phyloP scores from a whole-genome alignment of 2,113 vertebrate species.

The Gobius niger region DNA sequence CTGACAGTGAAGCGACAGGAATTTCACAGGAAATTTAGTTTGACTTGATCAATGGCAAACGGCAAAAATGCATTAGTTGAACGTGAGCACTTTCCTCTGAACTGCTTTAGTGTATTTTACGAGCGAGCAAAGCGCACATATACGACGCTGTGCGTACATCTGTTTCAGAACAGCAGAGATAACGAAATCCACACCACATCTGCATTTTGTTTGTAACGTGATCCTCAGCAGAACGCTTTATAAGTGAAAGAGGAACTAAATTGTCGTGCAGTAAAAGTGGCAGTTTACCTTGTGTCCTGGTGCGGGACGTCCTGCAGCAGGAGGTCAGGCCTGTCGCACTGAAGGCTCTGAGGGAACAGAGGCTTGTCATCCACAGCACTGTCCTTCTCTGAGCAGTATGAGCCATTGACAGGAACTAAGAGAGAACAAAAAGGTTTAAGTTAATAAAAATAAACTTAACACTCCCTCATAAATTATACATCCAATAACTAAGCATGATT shows the following conservation, averaged over 20 bases:
- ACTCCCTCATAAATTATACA: too few species aligned
- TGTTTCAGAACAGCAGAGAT: slow-evolving; percentile 31
- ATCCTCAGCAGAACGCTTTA: slow-evolving; percentile 28
- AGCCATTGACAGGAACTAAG: slow-evolving; percentile 76
- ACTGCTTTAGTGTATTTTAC: slow-evolving; percentile 29
- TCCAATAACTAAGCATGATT: too few species aligned
- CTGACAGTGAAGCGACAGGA: slow-evolving; percentile 5
- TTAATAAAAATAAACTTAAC: too few species aligned
- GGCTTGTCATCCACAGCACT: slow-evolving; percentile 69
- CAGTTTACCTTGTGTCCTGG: slow-evolving; percentile 78
- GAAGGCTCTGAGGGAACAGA: slow-evolving; percentile 75
- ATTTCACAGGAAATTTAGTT: slow-evolving; percentile 12
- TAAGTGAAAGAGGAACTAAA: slow-evolving; percentile 22
- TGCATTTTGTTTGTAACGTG: slow-evolving; percentile 34
- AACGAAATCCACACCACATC: slow-evolving; percentile 48
- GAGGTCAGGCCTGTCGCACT: slow-evolving; percentile 73
- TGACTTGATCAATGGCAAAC: slow-evolving; percentile 31
- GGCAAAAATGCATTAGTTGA: slow-evolving; percentile 37
- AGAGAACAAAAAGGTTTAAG: background rate
- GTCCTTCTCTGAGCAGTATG: slow-evolving; percentile 82
- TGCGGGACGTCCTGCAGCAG: slow-evolving; percentile 74
- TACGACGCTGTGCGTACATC: slow-evolving; percentile 7
- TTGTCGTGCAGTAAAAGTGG: slow-evolving; percentile 5
- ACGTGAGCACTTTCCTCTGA: slow-evolving; percentile 45
- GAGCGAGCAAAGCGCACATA: slow-evolving; percentile 19